Conservation (phyloP, 2,888 invertebrate species). For the Heliconius erato region DNA sequence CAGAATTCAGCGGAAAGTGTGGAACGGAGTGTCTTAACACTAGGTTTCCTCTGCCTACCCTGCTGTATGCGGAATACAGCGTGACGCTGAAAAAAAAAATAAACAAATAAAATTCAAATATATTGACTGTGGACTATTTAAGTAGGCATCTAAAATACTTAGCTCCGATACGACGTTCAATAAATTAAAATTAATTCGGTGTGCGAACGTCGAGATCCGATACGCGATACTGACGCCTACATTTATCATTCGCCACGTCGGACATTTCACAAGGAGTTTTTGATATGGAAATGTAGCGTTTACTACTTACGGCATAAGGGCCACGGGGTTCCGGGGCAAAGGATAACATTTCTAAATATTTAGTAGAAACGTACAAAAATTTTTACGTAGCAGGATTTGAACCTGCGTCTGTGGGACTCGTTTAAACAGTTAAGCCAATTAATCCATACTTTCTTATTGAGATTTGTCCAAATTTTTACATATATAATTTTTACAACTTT, state of each 20-base stretch:
- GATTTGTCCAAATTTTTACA: background rate
- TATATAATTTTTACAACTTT: background rate
- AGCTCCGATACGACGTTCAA: conserved; percentile 83
- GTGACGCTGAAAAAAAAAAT: too few species aligned
- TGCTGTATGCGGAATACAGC: too few species aligned
- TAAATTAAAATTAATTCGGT: conserved; percentile 87
- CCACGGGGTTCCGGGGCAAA: conserved; percentile 72
- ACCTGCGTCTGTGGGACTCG: background rate
- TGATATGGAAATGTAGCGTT: conserved; percentile 72
- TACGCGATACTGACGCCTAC: conserved; percentile 85
- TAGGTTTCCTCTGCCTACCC: too few species aligned
- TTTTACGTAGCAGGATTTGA: background rate
- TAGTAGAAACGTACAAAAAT: background rate
- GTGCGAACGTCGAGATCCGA: conserved; percentile 86
- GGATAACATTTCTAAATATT: conserved; percentile 76
- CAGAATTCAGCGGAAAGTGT: too few species aligned
- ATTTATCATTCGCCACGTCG: conserved; percentile 86
- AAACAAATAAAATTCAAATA: background rate
- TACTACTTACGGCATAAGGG: conserved; percentile 70
- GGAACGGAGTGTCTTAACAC: too few species aligned
- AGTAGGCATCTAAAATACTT: conserved; percentile 84
- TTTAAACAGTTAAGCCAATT: background rate
- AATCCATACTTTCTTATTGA: background rate
- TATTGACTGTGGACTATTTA: conserved; percentile 46
- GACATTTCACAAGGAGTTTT: conserved; percentile 80